phyloP scores from a whole-genome alignment of 2,797 vertebrate genomes.

The Heliangelus exortis region DNA sequence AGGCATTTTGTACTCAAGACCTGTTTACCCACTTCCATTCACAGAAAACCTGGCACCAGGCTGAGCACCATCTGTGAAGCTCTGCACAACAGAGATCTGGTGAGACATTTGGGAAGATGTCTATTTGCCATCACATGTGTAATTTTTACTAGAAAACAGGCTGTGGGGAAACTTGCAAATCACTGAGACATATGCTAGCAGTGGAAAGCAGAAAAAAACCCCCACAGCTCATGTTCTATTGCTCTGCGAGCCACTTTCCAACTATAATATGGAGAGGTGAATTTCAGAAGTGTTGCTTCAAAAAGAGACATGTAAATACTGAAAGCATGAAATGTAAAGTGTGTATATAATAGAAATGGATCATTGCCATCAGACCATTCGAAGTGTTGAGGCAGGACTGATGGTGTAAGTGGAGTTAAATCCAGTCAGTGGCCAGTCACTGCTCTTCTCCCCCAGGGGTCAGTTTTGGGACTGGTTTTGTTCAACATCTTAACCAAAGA shows the following conservation, averaged over 20 bases:
- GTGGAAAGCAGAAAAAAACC: neutral
- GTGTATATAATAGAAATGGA: neutral
- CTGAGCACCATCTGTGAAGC: conserved; percentile 38
- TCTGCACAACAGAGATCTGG: neutral
- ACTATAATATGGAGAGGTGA: neutral
- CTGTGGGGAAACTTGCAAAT: neutral
- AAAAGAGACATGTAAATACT: neutral
- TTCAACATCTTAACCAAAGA: too few relatives aligned
- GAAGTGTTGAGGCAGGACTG: neutral
- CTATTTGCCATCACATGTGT: neutral
- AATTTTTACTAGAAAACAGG: conserved; percentile 36
- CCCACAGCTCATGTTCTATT: neutral
- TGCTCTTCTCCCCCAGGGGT: too few relatives aligned
- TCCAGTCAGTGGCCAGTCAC: too few relatives aligned
- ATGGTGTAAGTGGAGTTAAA: neutral
- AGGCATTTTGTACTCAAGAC: neutral
- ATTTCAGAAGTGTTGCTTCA: neutral
- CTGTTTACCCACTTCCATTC: neutral
- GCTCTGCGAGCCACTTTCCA: neutral
- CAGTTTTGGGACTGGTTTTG: too few relatives aligned
- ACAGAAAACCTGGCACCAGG: conserved; percentile 17
- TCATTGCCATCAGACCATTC: neutral
- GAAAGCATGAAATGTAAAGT: neutral
- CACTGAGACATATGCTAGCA: conserved; percentile 9
- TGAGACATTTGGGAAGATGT: conserved; percentile 5